These are phyloP conservation scores for Trichechus manatus DNA, from an alignment of 2,113 vertebrate genomes.

Conservation along the genomic window DNA sequence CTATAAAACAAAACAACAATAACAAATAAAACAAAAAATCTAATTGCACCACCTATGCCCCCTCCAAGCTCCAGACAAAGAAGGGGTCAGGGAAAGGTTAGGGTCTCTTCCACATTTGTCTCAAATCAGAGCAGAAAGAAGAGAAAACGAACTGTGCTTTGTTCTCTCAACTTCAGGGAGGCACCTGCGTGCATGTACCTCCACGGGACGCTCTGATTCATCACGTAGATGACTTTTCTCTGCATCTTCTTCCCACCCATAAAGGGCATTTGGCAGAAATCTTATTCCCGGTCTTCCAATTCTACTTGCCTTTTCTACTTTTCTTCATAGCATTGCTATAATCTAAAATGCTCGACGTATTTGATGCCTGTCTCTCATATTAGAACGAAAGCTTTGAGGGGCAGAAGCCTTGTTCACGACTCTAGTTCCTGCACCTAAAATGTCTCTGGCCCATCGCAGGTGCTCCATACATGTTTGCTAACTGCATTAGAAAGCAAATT, in stretches of 20 bases:
- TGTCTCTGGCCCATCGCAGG: neutral
- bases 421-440: neutral
- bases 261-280: neutral
- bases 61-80: neutral
- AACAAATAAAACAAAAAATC: accelerated
- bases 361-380: neutral
- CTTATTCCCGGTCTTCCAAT: neutral
- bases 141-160: accelerated
- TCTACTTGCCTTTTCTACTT: accelerated
- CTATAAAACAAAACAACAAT: neutral
- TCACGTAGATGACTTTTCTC: neutral
- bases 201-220: accelerated
- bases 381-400: neutral
- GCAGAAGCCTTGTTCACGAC: neutral
- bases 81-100: neutral
- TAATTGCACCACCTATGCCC: accelerated
- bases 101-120: too few species aligned
- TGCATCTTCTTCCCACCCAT: neutral
- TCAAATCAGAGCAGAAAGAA: neutral
- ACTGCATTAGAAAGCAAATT: neutral
- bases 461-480: neutral
- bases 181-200: accelerated
- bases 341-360: neutral
- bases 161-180: neutral
- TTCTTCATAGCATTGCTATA: accelerated